Evolutionary conservation across 2,113 vertebrate species (phyloP).

Genomic region (Pangasianodon hypophthalmus): DNA sequence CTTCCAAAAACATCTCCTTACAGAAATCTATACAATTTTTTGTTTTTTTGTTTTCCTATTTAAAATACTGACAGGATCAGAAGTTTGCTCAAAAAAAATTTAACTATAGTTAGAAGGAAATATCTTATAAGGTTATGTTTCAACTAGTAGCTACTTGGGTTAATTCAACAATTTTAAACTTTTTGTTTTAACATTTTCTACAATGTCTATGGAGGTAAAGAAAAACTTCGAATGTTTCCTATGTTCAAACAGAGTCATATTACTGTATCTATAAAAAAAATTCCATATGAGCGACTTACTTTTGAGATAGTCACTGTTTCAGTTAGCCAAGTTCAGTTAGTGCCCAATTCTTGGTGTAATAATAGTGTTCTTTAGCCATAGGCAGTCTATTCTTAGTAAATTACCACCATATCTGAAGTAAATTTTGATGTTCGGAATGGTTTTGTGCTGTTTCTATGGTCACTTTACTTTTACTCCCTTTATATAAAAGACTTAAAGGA

Average conservation of each 20-base stretch:
- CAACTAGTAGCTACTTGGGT: background rate
- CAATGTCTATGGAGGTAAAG: background rate
- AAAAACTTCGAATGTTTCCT: background rate
- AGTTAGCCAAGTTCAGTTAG: background rate
- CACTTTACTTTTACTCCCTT: background rate
- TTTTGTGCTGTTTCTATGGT: background rate
- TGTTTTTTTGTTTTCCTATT: background rate
- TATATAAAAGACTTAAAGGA: constrained; percentile 12
- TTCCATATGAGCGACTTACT: background rate
- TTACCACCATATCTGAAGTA: background rate
- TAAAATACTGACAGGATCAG: background rate
- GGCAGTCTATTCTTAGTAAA: background rate
- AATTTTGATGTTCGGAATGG: background rate
- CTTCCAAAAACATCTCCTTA: background rate
- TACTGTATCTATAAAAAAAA: background rate
- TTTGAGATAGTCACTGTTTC: background rate
- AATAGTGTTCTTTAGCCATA: background rate
- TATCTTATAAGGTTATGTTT: background rate
- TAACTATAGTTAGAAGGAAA: background rate
- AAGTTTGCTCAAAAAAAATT: background rate
- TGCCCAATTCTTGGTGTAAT: background rate
- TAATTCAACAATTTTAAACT: background rate
- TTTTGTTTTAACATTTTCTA: too few species aligned
- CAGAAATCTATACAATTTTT: background rate
- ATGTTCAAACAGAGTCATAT: background rate